These are phyloP conservation scores for Patella pellucida DNA, from an alignment of 2,888 invertebrate species.

Conservation along the genomic window DNA sequence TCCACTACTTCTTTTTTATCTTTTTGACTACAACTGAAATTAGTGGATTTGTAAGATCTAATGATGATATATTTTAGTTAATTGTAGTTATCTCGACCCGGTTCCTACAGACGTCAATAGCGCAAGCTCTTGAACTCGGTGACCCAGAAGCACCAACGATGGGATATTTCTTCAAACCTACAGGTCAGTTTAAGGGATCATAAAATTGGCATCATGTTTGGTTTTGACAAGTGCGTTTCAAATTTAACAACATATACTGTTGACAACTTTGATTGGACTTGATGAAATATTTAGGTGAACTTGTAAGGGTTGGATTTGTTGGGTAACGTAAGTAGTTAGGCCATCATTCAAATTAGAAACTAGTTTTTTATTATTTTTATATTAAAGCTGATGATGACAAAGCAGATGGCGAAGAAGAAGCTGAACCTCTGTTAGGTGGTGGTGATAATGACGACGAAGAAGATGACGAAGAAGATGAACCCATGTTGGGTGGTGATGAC, in stretches of 20 bases:
- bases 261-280: too few species aligned
- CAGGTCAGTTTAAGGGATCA: too few species aligned
- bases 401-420: background rate
- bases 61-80: constrained; percentile 31
- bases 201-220: too few species aligned
- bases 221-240: too few species aligned
- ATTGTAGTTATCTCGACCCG: constrained; percentile 33
- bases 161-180: constrained; percentile 30
- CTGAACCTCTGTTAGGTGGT: background rate
- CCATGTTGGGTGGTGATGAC: background rate
- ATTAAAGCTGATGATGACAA: background rate
- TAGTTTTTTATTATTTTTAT: too few species aligned
- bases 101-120: constrained; percentile 48
- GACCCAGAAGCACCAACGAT: constrained; percentile 36
- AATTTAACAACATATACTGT: too few species aligned
- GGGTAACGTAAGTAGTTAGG: too few species aligned
- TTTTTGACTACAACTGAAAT: background rate
- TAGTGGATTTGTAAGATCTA: background rate
- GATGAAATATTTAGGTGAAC: too few species aligned
- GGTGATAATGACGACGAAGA: background rate
- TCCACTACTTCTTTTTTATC: background rate
- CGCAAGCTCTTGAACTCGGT: constrained; percentile 26
- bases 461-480: background rate
- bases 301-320: too few species aligned
- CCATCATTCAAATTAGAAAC: too few species aligned